These are phyloP conservation scores for Mastomys coucha DNA, from an alignment of 2,113 vertebrate genomes.

Conservation along the genomic window DNA sequence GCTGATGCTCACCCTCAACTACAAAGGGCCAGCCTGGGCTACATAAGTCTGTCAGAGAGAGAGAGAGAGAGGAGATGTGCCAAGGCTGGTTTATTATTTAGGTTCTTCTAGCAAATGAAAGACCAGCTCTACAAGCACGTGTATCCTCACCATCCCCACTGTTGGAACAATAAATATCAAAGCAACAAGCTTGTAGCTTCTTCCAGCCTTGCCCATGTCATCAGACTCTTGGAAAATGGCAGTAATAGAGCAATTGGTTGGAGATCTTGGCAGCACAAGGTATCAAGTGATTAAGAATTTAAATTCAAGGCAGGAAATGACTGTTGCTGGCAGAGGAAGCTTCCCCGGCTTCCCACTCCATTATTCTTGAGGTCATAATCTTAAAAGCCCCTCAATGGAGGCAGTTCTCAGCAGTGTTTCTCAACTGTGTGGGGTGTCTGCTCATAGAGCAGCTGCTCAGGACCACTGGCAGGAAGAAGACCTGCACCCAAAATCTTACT, in stretches of 20 bases:
- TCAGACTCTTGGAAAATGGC: conserved; percentile 43
- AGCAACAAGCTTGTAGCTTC: not conserved
- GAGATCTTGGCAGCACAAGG: conserved; percentile 54
- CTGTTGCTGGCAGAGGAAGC: conserved; percentile 1
- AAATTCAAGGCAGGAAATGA: conserved; percentile 68
- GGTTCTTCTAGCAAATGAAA: conserved; percentile 18
- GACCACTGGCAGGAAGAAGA: conserved; percentile 13
- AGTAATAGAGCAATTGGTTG: conserved; percentile 56
- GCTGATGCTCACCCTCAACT: not conserved
- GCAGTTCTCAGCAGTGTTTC: conserved; percentile 33
- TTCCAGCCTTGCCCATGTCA: not conserved
- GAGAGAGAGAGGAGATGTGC: not conserved
- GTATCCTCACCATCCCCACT: not conserved
- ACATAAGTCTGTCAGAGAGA: not conserved
- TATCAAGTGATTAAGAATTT: conserved; percentile 74
- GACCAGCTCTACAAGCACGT: not conserved
- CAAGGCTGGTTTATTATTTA: not conserved
- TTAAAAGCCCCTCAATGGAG: conserved; percentile 19
- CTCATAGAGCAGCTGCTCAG: not conserved
- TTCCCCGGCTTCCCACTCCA: not conserved
- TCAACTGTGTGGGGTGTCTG: not conserved
- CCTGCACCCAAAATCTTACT: conserved; percentile 31
- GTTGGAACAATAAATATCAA: not conserved
- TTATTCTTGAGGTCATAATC: conserved; percentile 56
- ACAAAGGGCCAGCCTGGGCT: not conserved